Evolutionary conservation across 2,888 invertebrate genomes (phyloP).

Genomic region (Xestobium rufovillosum): DNA sequence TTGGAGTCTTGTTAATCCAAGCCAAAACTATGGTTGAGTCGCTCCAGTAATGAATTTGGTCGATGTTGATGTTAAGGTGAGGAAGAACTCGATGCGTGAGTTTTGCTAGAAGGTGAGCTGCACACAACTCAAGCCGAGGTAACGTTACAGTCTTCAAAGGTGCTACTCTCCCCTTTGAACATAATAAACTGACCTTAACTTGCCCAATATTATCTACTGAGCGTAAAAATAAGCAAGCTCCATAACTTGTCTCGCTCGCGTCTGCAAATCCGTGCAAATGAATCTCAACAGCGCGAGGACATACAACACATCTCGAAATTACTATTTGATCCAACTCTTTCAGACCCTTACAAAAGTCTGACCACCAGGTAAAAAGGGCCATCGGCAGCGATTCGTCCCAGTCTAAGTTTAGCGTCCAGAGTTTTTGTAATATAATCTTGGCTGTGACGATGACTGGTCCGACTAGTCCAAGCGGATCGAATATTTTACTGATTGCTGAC

Average conservation of each 20-base stretch:
- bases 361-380: conserved; percentile 16
- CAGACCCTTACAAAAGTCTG: conserved; percentile 12
- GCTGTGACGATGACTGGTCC: conserved; percentile 19
- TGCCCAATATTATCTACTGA: conserved; percentile 11
- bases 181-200: conserved; percentile 14
- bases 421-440: conserved; percentile 24
- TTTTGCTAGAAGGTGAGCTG: conserved; percentile 15
- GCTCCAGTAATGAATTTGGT: neutral
- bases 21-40: conserved; percentile 11
- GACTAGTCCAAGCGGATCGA: conserved; percentile 24
- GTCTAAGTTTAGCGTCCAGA: conserved; percentile 21
- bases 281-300: conserved; percentile 2
- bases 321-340: conserved; percentile 11
- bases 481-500: conserved; percentile 22
- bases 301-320: conserved; percentile 16
- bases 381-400: conserved; percentile 23
- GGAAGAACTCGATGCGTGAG: conserved; percentile 10
- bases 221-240: conserved; percentile 20
- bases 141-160: conserved; percentile 22
- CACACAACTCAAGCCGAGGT: conserved; percentile 23
- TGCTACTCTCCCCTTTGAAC: conserved; percentile 23
- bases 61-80: neutral
- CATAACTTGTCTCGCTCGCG: no score
- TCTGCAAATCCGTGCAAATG: conserved; percentile 27
- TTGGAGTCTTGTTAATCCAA: conserved; percentile 7